A percentile compares a stretch with the other conserved stretches of the same genome.
These are phyloP conservation scores for Melanotus villosus DNA, from an alignment of 2,888 invertebrate species.

Conservation along the genomic window DNA sequence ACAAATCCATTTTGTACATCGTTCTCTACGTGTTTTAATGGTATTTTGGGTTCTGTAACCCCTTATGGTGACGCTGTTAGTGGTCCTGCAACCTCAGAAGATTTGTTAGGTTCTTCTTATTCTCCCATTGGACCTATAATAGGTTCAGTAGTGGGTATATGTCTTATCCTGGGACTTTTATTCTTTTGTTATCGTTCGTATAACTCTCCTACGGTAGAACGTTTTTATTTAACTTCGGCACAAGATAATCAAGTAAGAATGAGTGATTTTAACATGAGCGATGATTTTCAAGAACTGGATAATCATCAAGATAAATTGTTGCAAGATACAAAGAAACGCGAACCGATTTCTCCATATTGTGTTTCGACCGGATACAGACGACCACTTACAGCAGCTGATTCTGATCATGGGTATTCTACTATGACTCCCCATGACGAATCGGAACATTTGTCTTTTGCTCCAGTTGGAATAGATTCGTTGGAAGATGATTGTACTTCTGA, in stretches of 20 bases:
- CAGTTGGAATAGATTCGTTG: constrained; percentile 75
- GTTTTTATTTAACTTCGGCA: constrained; percentile 70
- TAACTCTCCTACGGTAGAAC: constrained; percentile 67
- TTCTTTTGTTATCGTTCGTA: constrained; percentile 89
- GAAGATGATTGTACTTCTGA: constrained; percentile 74
- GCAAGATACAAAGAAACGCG: constrained; percentile 70
- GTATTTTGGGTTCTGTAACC: constrained; percentile 85
- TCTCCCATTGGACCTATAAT: constrained; percentile 90
- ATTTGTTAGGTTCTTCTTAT: constrained; percentile 70
- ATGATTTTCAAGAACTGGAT: constrained; percentile 76
- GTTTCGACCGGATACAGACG: constrained; percentile 86
- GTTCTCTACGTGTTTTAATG: constrained; percentile 87
- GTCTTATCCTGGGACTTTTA: constrained; percentile 84
- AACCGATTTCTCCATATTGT: constrained; percentile 89
- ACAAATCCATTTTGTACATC: constrained; percentile 84
- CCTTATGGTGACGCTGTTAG: constrained; percentile 85
- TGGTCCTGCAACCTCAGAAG: constrained; percentile 63
- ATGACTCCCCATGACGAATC: constrained; percentile 95
- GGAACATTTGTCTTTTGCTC: constrained; percentile 84
- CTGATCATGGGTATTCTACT: constrained; percentile 96
- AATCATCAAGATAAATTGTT: constrained; percentile 78
- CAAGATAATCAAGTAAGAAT: constrained; percentile 76
- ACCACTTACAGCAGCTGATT: constrained; percentile 82
- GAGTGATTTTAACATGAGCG: constrained; percentile 82
- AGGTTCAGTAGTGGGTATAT: constrained; percentile 87